phyloP scores from a whole-genome alignment of 2,888 invertebrate genomes.

The Drosophila neotestacea region DNA sequence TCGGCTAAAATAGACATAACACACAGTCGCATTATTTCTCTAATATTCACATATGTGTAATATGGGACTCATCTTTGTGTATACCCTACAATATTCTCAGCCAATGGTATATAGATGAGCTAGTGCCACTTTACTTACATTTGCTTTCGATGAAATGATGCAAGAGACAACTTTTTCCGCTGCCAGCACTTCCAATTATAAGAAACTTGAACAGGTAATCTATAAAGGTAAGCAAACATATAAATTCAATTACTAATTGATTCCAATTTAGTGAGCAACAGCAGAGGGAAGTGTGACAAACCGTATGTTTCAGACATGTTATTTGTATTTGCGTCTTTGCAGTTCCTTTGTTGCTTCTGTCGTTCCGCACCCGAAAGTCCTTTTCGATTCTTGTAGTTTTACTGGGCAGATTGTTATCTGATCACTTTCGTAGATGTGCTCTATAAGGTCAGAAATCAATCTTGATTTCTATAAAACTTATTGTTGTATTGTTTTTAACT shows the following conservation, averaged over 20 bases:
- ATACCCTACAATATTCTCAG: not conserved
- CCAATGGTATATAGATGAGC: not conserved
- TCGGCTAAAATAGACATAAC: not conserved
- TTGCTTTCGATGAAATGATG: constrained; percentile 94
- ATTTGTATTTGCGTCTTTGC: constrained; percentile 61
- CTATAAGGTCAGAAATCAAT: constrained; percentile 13
- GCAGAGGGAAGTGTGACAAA: constrained; percentile 35
- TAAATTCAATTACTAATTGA: constrained; percentile 43
- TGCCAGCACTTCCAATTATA: constrained; percentile 93
- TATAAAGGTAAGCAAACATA: constrained; percentile 68
- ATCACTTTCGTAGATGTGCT: not conserved
- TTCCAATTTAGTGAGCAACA: constrained; percentile 12
- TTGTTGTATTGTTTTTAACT: constrained; percentile 44
- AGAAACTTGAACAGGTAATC: constrained; percentile 94
- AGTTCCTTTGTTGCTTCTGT: constrained; percentile 29
- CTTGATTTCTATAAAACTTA: constrained; percentile 9
- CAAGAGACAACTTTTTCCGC: constrained; percentile 93
- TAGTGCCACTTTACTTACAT: constrained; percentile 87
- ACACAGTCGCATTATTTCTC: not conserved
- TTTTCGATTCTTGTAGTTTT: not conserved
- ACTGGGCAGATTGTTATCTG: not conserved
- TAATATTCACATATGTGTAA: not conserved
- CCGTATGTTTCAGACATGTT: constrained; percentile 84
- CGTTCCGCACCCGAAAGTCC: constrained; percentile 3
- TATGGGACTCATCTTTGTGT: not conserved